phyloP scores from a whole-genome alignment of 2,888 invertebrate species.

The Macrophya annulata region DNA sequence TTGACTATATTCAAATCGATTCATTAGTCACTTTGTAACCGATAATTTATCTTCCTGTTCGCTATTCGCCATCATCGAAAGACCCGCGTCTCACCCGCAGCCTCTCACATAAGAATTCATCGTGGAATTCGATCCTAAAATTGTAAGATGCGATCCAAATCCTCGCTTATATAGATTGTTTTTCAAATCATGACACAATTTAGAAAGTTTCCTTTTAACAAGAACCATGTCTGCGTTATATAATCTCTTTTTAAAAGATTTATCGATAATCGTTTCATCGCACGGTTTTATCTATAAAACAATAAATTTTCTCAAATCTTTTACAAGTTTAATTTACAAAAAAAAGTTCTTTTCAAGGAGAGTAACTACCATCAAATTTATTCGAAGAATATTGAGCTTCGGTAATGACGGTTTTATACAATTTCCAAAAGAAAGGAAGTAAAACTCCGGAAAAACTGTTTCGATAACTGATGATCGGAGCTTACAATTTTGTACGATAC shows the following conservation, averaged over 20 bases:
- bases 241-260: not conserved
- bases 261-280: not conserved
- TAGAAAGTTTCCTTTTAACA: not conserved
- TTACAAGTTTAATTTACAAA: too few relatives aligned
- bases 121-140: not conserved
- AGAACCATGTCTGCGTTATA: too few relatives aligned
- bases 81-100: not conserved
- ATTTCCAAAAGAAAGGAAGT: too few relatives aligned
- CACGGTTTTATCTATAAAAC: too few relatives aligned
- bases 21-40: slow-evolving; percentile 52
- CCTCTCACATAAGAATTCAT: not conserved
- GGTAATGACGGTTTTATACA: too few relatives aligned
- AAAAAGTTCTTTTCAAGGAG: too few relatives aligned
- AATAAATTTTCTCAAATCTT: too few relatives aligned
- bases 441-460: too few relatives aligned
- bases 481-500: too few relatives aligned
- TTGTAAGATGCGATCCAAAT: not conserved
- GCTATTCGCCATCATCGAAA: not conserved
- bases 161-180: not conserved
- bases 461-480: too few relatives aligned
- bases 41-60: slow-evolving; percentile 29
- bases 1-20: slow-evolving; percentile 54
- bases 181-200: not conserved
- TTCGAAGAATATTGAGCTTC: too few relatives aligned
- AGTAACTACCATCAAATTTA: too few relatives aligned